Evolutionary conservation across 1,140 invertebrate genomes (phyloP), one percentile per base, ranked within the genome.

Genomic region (Zophobas atratus): DNA sequence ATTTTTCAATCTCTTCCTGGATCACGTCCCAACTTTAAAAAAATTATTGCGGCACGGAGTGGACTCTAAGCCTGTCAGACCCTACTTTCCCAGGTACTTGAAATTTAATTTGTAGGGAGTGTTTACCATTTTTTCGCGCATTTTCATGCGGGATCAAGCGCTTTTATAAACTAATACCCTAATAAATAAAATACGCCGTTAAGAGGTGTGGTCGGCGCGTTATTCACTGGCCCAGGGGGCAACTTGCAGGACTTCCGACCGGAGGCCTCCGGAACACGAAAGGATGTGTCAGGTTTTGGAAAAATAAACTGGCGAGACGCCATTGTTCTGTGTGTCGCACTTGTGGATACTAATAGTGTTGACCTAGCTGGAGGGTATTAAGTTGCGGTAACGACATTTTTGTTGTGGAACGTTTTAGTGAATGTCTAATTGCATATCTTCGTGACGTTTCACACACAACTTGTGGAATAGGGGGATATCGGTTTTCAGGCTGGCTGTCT

Each of bases 41-140:
- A 60, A 60, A 60, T 60, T 53, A 60, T 60, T 39, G 34, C 56
- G 1, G 43, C 43, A 8, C 6, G 6, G 6, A 46, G 8, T 8
- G 6, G 56, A 3, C 35, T 67, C 8, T 67, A 33, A 67, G 39
- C 60, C 39, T 43, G 60, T 67, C 60, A 67, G 60, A 67, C 60
- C 60, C 60, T 63, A 41, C 57, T 67, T 67, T 67, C 39, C 39
- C 39, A 67, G 60, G 60, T 67, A 43, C 60, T 67, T 46, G 33
- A 67, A 67, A 67, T 67, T 67, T 43, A 67, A 67, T 67, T 67
- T 67, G 60, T 67, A 20, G 60, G 8, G 39, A 43, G 60, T 67
- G 60, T 67, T 67, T 67, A 67, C 60, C 38, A 67, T 67, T 41
- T 67, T 46, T 67, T 32, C 2, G 35, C 35, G 2, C 6, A 39